Base-by-base conservation (phyloP, 2,888 invertebrate species). In the Drosophila sordidapex region DNA sequence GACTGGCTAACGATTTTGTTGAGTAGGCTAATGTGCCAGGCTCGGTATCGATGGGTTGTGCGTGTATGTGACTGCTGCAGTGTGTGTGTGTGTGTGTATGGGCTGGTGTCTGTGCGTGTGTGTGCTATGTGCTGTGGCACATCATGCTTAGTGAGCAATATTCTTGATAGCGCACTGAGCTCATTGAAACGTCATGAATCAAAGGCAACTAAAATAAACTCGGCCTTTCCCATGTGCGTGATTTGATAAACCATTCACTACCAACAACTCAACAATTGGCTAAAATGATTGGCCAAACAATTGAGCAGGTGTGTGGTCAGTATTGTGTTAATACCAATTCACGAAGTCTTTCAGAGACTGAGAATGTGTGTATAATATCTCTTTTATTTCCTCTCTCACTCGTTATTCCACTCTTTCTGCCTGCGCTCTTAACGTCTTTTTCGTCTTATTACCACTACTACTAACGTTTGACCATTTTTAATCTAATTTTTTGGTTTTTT, bases 1-100 rank as follows among this genome's bases (percentile, higher is more conserved):
- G 89, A 88, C 83, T 86, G 82, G 58, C 86, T 76, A 81, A 81
- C 86, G 84, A 86, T 88, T 88, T 79, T 88, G 84, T 85, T 89
- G 87, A 88, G 83, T 88, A 83, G 84, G 84, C 87, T 81, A 81
- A 85, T 85, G 70, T 76, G 61, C 57, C 67, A 62, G 59, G 61
- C 56, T 54, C 36, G 56, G 56, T 35, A 64, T 57, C 59, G 59
- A 66, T 38, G 38, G 53, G 15, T 33, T 51, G 57, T 49, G 68
- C 25, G 56, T 48, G 71, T 53, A 18, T 18, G 40, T 13, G 58
- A 21, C 46, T 46, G 4, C 13, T 11, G 21, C 13, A 18, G 58
- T 51, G 29, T 53, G 43, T 40, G 48, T 35, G 35, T 13, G 33
- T 33, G 31, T 25, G 27, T 21, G 33, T 21, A 10, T 31, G 8